These are phyloP conservation scores for Nemurella pictetii DNA, from an alignment of 2,888 invertebrate genomes.

Conservation along the genomic window DNA sequence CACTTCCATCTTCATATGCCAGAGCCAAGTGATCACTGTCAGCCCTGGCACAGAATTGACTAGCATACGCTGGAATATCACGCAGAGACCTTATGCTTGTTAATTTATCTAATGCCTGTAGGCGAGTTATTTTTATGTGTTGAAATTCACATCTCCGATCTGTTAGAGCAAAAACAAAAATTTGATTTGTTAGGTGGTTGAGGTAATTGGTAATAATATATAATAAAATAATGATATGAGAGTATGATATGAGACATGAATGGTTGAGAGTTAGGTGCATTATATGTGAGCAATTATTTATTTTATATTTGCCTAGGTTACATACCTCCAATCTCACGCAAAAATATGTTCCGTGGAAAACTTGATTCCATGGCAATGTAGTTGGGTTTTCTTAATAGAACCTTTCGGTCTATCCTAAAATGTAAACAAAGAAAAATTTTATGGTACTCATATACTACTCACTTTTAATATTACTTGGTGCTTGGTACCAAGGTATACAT, in stretches of 20 bases:
- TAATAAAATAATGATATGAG: no score
- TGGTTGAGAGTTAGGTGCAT: no score
- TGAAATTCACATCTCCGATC: background rate
- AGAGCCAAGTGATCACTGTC: background rate
- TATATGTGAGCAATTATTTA: no score
- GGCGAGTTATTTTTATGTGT: background rate
- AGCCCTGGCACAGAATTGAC: background rate
- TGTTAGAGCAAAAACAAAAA: background rate
- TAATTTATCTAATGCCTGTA: background rate
- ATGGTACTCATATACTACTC: no score
- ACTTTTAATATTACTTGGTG: no score
- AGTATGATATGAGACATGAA: no score
- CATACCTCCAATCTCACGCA: background rate
- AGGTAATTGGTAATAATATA: no score
- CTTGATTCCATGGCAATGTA: background rate
- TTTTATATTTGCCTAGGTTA: no score
- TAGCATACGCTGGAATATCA: background rate
- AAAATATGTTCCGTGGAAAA: background rate
- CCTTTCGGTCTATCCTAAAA: background rate
- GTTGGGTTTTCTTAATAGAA: no score
- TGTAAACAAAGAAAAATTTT: background rate
- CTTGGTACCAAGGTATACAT: no score
- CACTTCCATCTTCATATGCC: background rate
- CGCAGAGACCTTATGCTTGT: background rate
- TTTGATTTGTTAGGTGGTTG: no score